These are phyloP conservation scores for Lepidothrix coronata DNA, from an alignment of 2,113 vertebrate species.

Conservation along the genomic window DNA sequence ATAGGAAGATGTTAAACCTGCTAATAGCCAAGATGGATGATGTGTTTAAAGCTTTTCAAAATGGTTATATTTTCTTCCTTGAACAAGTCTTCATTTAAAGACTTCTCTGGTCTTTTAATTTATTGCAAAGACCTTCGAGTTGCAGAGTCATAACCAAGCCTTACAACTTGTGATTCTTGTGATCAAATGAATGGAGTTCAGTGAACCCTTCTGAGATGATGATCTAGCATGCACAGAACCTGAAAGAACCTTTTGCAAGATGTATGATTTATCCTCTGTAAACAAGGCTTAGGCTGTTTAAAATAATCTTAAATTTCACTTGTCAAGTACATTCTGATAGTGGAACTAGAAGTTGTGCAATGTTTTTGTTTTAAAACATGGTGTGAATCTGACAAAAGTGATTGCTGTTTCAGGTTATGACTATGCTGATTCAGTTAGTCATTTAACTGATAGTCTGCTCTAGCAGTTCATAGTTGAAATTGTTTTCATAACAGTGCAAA, in stretches of 20 bases:
- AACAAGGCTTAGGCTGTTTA: background rate
- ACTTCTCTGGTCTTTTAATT: background rate
- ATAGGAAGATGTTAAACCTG: background rate
- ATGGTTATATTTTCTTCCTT: background rate
- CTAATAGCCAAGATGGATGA: background rate
- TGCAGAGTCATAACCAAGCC: background rate
- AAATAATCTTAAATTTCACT: background rate
- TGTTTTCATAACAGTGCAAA: constrained; percentile 1
- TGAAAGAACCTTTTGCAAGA: background rate
- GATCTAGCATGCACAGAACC: background rate
- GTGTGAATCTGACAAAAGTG: background rate
- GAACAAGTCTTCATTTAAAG: background rate
- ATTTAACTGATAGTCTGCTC: background rate
- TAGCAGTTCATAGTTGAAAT: background rate
- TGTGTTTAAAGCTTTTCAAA: background rate
- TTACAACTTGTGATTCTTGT: background rate
- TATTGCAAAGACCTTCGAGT: background rate
- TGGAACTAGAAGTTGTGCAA: background rate
- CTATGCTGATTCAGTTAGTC: background rate
- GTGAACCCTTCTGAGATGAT: background rate
- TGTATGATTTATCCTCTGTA: background rate
- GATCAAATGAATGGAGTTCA: background rate
- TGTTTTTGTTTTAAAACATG: background rate
- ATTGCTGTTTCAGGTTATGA: background rate
- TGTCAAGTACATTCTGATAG: background rate